These are phyloP conservation scores for Hoplodrina ambigua DNA, from an alignment of 2,888 invertebrate genomes.

Conservation along the genomic window DNA sequence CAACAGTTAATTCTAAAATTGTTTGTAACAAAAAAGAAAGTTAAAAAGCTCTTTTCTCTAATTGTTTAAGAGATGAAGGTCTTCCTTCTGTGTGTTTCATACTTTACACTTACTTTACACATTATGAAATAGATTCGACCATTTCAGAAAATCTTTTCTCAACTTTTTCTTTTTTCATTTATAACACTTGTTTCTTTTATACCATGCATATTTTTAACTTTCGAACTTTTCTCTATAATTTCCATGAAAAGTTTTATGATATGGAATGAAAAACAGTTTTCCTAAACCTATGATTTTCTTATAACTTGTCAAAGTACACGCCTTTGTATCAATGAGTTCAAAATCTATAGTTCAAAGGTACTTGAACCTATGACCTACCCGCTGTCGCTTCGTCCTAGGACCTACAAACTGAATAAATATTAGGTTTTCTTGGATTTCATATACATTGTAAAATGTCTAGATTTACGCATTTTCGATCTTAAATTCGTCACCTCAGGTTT, in stretches of 20 bases:
- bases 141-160: background rate
- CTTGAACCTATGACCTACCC: conserved; percentile 46
- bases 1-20: background rate
- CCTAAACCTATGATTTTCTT: conserved; percentile 4
- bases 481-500: no score
- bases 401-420: background rate
- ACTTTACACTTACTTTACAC: no score
- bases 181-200: background rate
- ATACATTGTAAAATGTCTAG: no score
- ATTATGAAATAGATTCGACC: background rate
- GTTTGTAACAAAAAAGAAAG: background rate
- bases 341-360: conserved; percentile 46
- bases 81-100: background rate
- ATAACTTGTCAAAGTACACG: conserved; percentile 32
- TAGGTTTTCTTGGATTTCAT: no score
- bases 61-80: conserved; percentile 13
- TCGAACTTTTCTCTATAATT: background rate
- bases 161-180: background rate
- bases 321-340: conserved; percentile 33
- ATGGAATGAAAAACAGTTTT: conserved; percentile 9
- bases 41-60: conserved; percentile 20
- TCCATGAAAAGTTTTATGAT: background rate
- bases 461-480: no score
- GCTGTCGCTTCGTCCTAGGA: conserved; percentile 13
- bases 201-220: background rate